A percentile compares a stretch with the other conserved stretches of the same genome.
phyloP scores from a whole-genome alignment of 2,113 vertebrate genomes.

The Dasyornis broadbenti region DNA sequence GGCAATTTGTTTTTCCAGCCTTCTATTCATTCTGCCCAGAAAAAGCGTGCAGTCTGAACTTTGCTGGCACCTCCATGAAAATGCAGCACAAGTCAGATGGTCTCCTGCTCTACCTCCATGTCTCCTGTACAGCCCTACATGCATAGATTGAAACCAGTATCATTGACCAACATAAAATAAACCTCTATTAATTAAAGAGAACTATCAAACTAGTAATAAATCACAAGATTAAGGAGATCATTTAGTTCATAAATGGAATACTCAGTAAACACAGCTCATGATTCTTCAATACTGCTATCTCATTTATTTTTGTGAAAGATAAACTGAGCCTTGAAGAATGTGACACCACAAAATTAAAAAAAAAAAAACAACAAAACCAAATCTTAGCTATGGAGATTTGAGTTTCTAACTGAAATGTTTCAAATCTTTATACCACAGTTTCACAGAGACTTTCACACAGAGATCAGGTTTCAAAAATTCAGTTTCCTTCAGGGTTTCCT shows the following conservation, averaged over 20 bases:
- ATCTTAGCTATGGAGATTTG: not conserved
- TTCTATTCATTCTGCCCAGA: not conserved
- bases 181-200: not conserved
- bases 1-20: not conserved
- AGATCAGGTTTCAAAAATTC: slow-evolving; percentile 26
- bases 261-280: not conserved
- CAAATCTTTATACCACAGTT: not conserved
- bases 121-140: not conserved
- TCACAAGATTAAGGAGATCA: not conserved
- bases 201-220: not conserved
- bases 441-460: slow-evolving; percentile 17
- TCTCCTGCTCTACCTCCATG: not conserved
- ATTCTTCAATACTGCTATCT: not conserved
- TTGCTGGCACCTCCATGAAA: not conserved
- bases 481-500: not conserved
- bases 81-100: not conserved
- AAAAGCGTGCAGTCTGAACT: not conserved
- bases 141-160: not conserved
- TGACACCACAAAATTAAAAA: not conserved
- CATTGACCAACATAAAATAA: not conserved
- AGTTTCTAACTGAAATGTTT: not conserved
- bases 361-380: not conserved
- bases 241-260: not conserved
- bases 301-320: not conserved
- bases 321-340: not conserved